These are phyloP conservation scores for Caracal caracal DNA, from an alignment of 2,113 vertebrate species.

Conservation along the genomic window DNA sequence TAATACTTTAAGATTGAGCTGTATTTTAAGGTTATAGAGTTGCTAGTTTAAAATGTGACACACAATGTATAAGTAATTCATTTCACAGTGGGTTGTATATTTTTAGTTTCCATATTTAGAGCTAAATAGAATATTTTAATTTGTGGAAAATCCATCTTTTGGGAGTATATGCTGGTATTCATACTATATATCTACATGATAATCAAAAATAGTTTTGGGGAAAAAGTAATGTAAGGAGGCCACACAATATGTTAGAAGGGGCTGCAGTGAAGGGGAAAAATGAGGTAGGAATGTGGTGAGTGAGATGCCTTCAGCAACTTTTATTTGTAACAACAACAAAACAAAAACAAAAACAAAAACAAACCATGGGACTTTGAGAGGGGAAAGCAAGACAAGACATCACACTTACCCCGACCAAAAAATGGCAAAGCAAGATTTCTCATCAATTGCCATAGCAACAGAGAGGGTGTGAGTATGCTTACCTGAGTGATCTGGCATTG, in stretches of 20 bases:
- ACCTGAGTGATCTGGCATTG: neutral
- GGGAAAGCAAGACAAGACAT: neutral
- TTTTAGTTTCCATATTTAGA: slow-evolving; percentile 74
- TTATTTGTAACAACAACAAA: neutral
- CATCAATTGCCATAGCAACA: neutral
- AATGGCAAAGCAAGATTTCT: neutral
- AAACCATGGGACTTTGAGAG: neutral
- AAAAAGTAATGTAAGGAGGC: neutral
- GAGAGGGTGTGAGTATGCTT: neutral
- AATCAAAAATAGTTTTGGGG: neutral
- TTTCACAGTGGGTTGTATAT: slow-evolving; percentile 70
- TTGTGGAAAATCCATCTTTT: slow-evolving; percentile 59
- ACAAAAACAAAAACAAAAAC: neutral
- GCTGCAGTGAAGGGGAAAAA: neutral
- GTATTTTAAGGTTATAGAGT: slow-evolving; percentile 78
- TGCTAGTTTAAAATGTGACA: slow-evolving; percentile 78
- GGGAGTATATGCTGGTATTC: slow-evolving; percentile 20
- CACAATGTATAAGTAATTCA: slow-evolving; percentile 70
- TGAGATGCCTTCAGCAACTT: slow-evolving; percentile 18
- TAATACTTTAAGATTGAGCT: slow-evolving; percentile 79
- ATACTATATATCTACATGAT: neutral
- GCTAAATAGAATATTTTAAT: slow-evolving; percentile 71
- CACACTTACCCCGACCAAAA: neutral
- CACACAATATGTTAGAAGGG: neutral
- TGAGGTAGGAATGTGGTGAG: neutral